Percentiles rank a stretch among this genome's conserved stretches.
Evolutionary conservation across 2,888 invertebrate species (phyloP).

Genomic region (Xestia ashworthii): DNA sequence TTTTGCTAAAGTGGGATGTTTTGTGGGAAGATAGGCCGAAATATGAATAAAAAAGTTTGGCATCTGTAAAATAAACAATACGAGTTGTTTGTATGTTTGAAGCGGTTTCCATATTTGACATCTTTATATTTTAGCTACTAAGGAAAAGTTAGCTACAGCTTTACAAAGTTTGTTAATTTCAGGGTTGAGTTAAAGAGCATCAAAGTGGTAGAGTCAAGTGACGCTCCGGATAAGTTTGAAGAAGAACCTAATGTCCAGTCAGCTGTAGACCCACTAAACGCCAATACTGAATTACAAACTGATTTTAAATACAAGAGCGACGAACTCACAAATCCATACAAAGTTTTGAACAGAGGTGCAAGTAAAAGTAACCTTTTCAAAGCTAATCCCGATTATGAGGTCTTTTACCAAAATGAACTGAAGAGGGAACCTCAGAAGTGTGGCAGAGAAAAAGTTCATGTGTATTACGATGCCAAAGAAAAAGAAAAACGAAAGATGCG

Average conservation of each 20-base stretch:
- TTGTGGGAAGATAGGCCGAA: not conserved
- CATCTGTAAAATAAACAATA: not conserved
- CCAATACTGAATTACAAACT: constrained; percentile 21
- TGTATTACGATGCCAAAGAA: constrained; percentile 76
- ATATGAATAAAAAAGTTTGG: not conserved
- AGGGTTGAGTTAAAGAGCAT: constrained; percentile 85
- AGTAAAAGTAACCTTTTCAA: constrained; percentile 54
- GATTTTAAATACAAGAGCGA: constrained; percentile 42
- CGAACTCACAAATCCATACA: constrained; percentile 39
- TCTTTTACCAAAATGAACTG: constrained; percentile 79
- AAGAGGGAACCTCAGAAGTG: constrained; percentile 73
- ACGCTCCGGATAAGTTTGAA: constrained; percentile 39
- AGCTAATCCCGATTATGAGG: constrained; percentile 77
- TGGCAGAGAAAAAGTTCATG: constrained; percentile 78
- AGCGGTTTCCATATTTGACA: not conserved
- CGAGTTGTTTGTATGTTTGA: not conserved
- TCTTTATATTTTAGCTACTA: not conserved
- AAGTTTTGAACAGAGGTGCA: constrained; percentile 56
- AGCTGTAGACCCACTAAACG: constrained; percentile 44
- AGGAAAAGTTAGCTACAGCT: not conserved
- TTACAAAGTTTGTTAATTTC: constrained; percentile 57
- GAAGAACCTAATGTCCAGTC: constrained; percentile 45
- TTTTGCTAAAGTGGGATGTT: too few species aligned
- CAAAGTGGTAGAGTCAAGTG: constrained; percentile 71
- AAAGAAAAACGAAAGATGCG: constrained; percentile 77